Evolutionary conservation across 2,888 invertebrate genomes (phyloP).

Genomic region (Alloplasta piceator): DNA sequence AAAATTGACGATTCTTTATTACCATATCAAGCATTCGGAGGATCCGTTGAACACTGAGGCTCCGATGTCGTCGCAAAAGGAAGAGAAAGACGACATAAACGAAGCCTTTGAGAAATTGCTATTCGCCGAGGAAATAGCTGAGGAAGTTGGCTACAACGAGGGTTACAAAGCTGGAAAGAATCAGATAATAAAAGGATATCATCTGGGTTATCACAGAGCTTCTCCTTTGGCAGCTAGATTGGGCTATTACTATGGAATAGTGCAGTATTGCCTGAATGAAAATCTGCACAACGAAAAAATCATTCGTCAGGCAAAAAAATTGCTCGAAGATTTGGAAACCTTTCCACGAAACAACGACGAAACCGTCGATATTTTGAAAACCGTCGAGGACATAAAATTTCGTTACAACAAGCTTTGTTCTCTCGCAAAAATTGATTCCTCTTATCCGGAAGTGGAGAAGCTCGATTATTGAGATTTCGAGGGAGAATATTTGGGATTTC

Average conservation of each 20-base stretch:
- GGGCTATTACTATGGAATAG: slow-evolving; percentile 89
- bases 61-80: slow-evolving; percentile 44
- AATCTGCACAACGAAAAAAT: slow-evolving; percentile 84
- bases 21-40: slow-evolving; percentile 19
- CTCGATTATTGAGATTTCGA: slow-evolving; percentile 85
- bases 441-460: slow-evolving; percentile 85
- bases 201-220: slow-evolving; percentile 91
- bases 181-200: slow-evolving; percentile 87
- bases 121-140: slow-evolving; percentile 88
- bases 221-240: slow-evolving; percentile 90
- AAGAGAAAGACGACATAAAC: slow-evolving; percentile 87
- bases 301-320: slow-evolving; percentile 84
- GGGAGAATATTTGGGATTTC: slow-evolving; percentile 2
- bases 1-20: background rate
- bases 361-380: slow-evolving; percentile 87
- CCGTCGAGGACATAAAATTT: slow-evolving; percentile 87
- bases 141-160: slow-evolving; percentile 87
- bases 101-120: slow-evolving; percentile 89
- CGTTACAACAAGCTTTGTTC: slow-evolving; percentile 89
- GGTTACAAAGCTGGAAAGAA: slow-evolving; percentile 87
- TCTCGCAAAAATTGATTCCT: slow-evolving; percentile 86
- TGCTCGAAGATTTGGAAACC: slow-evolving; percentile 86
- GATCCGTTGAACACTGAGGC: background rate
- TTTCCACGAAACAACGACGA: slow-evolving; percentile 89
- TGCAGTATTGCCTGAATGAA: slow-evolving; percentile 84